These are phyloP conservation scores for Lanius ludovicianus DNA, from an alignment of 2,113 vertebrate genomes.

Conservation along the genomic window DNA sequence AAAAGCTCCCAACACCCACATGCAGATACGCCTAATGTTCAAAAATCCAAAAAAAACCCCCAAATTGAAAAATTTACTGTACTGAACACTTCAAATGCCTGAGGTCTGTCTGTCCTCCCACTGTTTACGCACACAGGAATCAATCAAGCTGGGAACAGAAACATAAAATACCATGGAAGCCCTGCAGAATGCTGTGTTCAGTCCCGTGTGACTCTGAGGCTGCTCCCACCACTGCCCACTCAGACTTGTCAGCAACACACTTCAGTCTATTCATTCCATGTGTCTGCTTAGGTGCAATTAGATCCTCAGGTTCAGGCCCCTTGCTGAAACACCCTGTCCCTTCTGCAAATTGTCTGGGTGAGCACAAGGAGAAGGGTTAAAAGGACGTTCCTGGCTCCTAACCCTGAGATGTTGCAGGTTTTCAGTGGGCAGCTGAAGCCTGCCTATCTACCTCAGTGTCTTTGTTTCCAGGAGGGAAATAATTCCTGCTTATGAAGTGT, in stretches of 20 bases:
- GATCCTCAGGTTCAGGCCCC: not conserved
- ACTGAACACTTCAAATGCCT: not conserved
- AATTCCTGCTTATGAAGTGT: not conserved
- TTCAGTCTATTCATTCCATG: not conserved
- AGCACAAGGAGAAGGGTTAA: not conserved
- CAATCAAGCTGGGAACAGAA: not conserved
- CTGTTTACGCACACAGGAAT: not conserved
- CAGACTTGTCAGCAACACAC: not conserved
- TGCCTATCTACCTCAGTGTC: not conserved
- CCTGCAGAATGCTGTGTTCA: not conserved
- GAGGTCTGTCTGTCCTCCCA: not conserved
- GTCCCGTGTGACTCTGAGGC: fast-evolving
- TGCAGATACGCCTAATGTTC: not conserved
- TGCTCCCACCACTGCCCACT: not conserved
- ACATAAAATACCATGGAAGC: not conserved
- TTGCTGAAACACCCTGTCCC: not conserved
- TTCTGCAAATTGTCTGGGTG: not conserved
- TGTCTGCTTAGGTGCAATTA: not conserved
- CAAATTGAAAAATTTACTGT: not conserved
- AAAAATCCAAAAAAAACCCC: fast-evolving
- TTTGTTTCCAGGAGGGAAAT: not conserved
- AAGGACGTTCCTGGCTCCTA: not conserved
- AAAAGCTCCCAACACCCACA: not conserved
- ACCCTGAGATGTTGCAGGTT: not conserved
- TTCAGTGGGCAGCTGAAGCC: not conserved